Percentiles rank a stretch among this genome's conserved stretches.
phyloP scores from a whole-genome alignment of 2,888 invertebrate genomes.

The Acronicta psi region DNA sequence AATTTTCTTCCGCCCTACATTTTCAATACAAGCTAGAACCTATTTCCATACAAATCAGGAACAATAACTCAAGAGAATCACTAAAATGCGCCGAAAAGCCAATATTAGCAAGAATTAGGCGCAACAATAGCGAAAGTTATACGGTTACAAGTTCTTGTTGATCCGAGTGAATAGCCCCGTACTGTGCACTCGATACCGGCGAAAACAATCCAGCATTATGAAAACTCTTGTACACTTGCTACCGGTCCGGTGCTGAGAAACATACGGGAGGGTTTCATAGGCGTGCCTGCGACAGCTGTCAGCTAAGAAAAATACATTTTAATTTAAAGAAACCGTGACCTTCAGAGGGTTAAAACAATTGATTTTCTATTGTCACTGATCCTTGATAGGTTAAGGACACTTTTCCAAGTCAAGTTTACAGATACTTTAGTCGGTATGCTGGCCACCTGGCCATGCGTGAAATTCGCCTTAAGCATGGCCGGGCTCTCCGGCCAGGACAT shows the following conservation, averaged over 20 bases:
- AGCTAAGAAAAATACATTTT: too few species aligned
- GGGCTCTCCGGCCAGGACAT: too few species aligned
- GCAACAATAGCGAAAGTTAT: constrained; percentile 14
- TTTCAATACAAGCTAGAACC: background rate
- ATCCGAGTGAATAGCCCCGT: constrained; percentile 42
- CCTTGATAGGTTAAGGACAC: too few species aligned
- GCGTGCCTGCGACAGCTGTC: background rate
- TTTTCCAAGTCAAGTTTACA: too few species aligned
- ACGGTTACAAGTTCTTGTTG: constrained; percentile 31
- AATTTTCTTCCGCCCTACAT: constrained; percentile 22
- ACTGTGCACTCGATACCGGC: constrained; percentile 53
- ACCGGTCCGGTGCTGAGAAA: constrained; percentile 13
- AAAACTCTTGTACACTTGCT: constrained; percentile 51
- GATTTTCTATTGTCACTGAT: too few species aligned
- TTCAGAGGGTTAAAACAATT: too few species aligned
- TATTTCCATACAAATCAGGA: constrained; percentile 17
- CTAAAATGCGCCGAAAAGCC: constrained; percentile 23
- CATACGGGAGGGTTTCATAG: constrained; percentile 16
- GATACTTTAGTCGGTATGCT: too few species aligned
- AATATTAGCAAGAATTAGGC: constrained; percentile 26
- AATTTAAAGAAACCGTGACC: too few species aligned
- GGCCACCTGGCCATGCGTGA: too few species aligned
- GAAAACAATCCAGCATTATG: constrained; percentile 60
- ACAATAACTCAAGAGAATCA: constrained; percentile 34
- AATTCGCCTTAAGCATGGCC: too few species aligned